A percentile compares a stretch with the other conserved stretches of the same genome.
Evolutionary conservation across 2,888 invertebrate genomes (phyloP).

Genomic region (Hydropsyche betteni): DNA sequence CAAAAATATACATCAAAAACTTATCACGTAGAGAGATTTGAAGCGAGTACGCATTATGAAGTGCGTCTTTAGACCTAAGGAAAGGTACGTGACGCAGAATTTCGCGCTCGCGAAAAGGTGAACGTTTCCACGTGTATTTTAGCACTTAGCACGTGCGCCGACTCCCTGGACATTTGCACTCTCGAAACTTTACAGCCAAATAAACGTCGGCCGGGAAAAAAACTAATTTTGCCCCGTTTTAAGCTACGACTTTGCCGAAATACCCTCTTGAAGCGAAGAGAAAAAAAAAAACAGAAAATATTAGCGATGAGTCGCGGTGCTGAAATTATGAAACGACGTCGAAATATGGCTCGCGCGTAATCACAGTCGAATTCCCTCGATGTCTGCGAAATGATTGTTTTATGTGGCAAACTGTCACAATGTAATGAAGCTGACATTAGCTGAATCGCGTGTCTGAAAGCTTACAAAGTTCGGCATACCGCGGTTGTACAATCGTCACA

Average conservation of each 20-base stretch:
- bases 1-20: too few relatives aligned
- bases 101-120: constrained; percentile 9
- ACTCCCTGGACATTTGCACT: constrained; percentile 38
- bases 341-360: too few relatives aligned
- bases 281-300: constrained; percentile 16
- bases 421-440: too few relatives aligned
- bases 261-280: constrained; percentile 2
- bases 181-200: constrained; percentile 35
- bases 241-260: constrained; percentile 29
- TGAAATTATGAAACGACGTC: too few relatives aligned
- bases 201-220: constrained; percentile 43
- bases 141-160: constrained; percentile 35
- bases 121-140: constrained; percentile 30
- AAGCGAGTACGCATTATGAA: too few relatives aligned
- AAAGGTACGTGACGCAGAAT: background rate
- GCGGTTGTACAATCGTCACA: constrained; percentile 8
- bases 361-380: too few relatives aligned
- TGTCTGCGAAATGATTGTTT: too few relatives aligned
- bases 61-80: too few relatives aligned
- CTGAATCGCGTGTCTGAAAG: too few relatives aligned
- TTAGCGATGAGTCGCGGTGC: background rate
- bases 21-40: too few relatives aligned
- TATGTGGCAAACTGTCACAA: background rate
- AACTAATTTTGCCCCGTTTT: constrained; percentile 42
- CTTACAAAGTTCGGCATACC: background rate